Percentiles rank a stretch among this genome's conserved stretches.
These are phyloP conservation scores for Theretra japonica DNA, from an alignment of 2,888 invertebrate genomes.

Conservation along the genomic window DNA sequence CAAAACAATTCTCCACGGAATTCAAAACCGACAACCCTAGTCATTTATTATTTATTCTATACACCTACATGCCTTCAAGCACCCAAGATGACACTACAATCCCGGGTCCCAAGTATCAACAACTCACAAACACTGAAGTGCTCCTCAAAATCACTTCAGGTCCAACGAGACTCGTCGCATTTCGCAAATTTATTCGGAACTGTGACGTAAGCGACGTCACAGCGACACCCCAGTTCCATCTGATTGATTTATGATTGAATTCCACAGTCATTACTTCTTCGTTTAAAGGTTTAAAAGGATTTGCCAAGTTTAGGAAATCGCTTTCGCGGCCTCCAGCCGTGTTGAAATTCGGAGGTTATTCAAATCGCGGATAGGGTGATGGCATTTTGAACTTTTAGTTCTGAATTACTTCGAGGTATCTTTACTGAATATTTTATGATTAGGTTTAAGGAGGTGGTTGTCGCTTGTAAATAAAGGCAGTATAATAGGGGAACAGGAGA, in stretches of 20 bases:
- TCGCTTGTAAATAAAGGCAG: too few relatives aligned
- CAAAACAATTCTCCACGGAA: too few relatives aligned
- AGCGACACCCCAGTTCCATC: not conserved
- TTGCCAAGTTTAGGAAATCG: constrained; percentile 8
- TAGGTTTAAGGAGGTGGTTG: too few relatives aligned
- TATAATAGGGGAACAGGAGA: too few relatives aligned
- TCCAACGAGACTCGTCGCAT: not conserved
- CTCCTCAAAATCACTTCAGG: not conserved
- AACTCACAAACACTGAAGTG: not conserved
- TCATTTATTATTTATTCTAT: too few relatives aligned
- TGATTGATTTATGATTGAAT: constrained; percentile 29
- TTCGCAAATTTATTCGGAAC: too few relatives aligned
- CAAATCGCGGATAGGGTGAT: not conserved
- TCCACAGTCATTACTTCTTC: constrained; percentile 9
- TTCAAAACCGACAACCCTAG: too few relatives aligned
- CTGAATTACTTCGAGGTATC: too few relatives aligned
- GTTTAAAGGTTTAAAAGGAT: constrained; percentile 7
- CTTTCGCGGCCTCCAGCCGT: not conserved
- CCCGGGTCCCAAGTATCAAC: too few relatives aligned
- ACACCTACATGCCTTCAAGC: too few relatives aligned
- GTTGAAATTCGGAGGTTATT: constrained; percentile 6
- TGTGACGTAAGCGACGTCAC: not conserved
- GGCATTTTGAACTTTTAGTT: constrained; percentile 3
- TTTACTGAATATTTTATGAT: not conserved
- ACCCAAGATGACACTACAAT: too few relatives aligned